These are phyloP conservation scores for Lepus oiostolus DNA, from an alignment of 2,797 vertebrate genomes.

Conservation along the genomic window DNA sequence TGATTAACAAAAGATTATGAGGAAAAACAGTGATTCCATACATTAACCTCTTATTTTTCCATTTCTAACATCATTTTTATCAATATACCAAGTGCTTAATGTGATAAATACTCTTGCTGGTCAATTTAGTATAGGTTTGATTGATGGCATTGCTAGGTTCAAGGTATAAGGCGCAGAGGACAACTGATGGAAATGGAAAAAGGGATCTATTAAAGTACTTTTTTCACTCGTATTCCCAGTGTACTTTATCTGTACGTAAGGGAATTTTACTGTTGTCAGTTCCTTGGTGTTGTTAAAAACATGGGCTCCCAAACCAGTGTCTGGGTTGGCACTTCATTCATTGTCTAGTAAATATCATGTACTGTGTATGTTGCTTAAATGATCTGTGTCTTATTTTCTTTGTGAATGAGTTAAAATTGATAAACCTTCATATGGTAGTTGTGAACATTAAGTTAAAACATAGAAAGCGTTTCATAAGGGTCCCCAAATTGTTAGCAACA, in stretches of 20 bases:
- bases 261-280: not conserved
- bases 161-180: not conserved
- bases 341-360: not conserved
- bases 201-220: not conserved
- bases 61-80: not conserved
- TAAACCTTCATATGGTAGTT: not conserved
- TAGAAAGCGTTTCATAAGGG: not conserved
- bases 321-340: not conserved
- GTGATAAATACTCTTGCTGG: not conserved
- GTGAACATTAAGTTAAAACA: not conserved
- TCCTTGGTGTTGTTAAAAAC: not conserved
- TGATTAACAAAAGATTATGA: not conserved
- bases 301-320: not conserved
- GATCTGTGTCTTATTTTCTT: conserved; percentile 16
- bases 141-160: not conserved
- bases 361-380: not conserved
- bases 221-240: not conserved
- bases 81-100: not conserved
- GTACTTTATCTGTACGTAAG: not conserved
- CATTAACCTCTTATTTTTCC: not conserved
- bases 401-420: not conserved
- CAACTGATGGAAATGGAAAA: not conserved
- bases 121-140: not conserved
- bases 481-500: not conserved
- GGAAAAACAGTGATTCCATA: not conserved